Conservation (phyloP, 2,797 vertebrate species). For the Sebastes hubbsi region DNA sequence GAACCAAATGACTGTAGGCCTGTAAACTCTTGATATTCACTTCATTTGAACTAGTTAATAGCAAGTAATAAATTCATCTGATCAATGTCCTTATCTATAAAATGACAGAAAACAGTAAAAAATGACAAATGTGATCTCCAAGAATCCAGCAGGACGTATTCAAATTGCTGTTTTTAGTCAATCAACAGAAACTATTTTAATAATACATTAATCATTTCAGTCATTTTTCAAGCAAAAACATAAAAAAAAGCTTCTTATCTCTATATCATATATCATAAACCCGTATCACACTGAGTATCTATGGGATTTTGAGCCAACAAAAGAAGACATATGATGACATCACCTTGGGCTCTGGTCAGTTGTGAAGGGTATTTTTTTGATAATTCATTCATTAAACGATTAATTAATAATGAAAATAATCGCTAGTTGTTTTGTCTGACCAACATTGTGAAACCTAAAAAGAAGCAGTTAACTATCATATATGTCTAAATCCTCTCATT, state of each 20-base stretch:
- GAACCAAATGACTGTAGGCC: background rate
- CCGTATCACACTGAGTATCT: background rate
- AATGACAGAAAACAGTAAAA: background rate
- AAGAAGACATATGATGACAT: background rate
- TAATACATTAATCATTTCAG: background rate
- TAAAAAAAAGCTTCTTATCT: background rate
- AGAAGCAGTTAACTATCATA: background rate
- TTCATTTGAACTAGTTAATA: background rate
- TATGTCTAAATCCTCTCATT: background rate
- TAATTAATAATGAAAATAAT: background rate
- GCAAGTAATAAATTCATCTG: background rate
- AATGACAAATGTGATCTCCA: background rate
- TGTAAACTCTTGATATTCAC: background rate
- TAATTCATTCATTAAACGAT: background rate
- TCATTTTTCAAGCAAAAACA: background rate
- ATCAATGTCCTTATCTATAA: background rate
- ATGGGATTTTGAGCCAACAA: conserved; percentile 5
- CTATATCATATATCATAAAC: background rate
- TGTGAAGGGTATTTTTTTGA: background rate
- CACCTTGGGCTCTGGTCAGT: background rate
- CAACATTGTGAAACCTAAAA: background rate
- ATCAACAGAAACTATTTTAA: background rate
- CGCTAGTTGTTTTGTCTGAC: background rate
- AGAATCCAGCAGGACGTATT: background rate
- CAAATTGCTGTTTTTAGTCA: background rate